phyloP scores from a whole-genome alignment of 1,140 invertebrate species.

The Druon quercuslanigerum region DNA sequence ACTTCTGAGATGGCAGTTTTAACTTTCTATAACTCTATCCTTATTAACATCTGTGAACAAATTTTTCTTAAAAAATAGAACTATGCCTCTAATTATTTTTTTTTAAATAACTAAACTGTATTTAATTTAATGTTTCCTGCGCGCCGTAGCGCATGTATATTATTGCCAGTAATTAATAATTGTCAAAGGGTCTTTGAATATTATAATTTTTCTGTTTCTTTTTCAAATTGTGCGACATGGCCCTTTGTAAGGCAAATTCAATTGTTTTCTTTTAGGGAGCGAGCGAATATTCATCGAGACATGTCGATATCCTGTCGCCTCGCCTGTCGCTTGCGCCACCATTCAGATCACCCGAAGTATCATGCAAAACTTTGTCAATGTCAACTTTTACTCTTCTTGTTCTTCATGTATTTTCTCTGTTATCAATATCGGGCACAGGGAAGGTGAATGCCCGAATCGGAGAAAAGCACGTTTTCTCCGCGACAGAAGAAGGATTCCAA shows the following conservation, averaged over 20 bases:
- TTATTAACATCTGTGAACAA: too few relatives aligned
- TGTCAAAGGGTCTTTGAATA: too few relatives aligned
- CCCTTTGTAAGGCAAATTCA: conserved; percentile 4
- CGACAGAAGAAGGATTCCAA: conserved; percentile 46
- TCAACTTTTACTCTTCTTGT: background rate
- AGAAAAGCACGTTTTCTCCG: conserved; percentile 31
- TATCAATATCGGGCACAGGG: background rate
- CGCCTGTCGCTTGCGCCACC: background rate
- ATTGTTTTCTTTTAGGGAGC: background rate
- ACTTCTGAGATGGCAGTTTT: too few relatives aligned
- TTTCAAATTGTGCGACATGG: background rate
- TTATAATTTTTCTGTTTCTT: background rate
- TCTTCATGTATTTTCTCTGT: background rate
- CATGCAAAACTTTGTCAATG: conserved; percentile 7
- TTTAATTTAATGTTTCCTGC: too few relatives aligned
- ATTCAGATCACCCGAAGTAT: background rate
- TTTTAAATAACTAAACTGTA: too few relatives aligned
- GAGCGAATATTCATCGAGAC: background rate
- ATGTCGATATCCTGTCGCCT: background rate
- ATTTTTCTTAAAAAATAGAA: too few relatives aligned
- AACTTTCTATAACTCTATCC: too few relatives aligned
- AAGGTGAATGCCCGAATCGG: background rate
- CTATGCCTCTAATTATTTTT: too few relatives aligned
- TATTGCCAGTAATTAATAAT: too few relatives aligned
- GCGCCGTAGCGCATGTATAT: too few relatives aligned